Conservation (phyloP, 1,140 invertebrate species). For the Triops longicaudatus region DNA sequence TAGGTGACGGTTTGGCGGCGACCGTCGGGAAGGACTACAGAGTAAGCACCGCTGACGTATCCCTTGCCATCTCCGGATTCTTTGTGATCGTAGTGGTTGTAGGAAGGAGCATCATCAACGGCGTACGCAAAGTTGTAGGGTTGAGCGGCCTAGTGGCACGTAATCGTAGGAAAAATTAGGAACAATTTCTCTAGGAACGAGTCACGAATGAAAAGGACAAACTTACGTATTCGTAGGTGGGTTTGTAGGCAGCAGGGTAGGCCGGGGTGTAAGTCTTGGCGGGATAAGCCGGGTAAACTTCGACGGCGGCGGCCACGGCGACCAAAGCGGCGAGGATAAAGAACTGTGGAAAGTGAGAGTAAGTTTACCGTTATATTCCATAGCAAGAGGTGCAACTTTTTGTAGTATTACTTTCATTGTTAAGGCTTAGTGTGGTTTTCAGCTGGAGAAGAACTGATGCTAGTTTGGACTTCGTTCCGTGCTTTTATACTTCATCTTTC, state of each 20-base stretch:
- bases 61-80: conserved; percentile 52
- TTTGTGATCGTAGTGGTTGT: conserved; percentile 62
- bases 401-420: not conserved
- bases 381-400: not conserved
- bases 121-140: conserved; percentile 63
- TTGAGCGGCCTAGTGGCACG: not conserved
- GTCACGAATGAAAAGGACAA: not conserved
- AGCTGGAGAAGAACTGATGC: not conserved
- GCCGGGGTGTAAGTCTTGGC: conserved; percentile 18
- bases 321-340: conserved; percentile 25
- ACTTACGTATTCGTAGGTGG: not conserved
- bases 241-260: not conserved
- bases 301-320: conserved; percentile 16
- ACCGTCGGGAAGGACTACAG: conserved; percentile 65
- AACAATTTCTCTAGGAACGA: not conserved
- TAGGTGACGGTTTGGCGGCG: conserved; percentile 65
- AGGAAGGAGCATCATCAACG: conserved; percentile 55
- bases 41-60: conserved; percentile 56
- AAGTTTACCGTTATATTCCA: not conserved
- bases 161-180: not conserved
- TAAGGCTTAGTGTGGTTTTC: not conserved
- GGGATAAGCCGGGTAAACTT: conserved; percentile 17
- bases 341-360: not conserved
- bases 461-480: not conserved
- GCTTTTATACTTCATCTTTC: not conserved